Evolutionary conservation across 2,797 vertebrate genomes (phyloP).

Genomic region (Clamator glandarius): DNA sequence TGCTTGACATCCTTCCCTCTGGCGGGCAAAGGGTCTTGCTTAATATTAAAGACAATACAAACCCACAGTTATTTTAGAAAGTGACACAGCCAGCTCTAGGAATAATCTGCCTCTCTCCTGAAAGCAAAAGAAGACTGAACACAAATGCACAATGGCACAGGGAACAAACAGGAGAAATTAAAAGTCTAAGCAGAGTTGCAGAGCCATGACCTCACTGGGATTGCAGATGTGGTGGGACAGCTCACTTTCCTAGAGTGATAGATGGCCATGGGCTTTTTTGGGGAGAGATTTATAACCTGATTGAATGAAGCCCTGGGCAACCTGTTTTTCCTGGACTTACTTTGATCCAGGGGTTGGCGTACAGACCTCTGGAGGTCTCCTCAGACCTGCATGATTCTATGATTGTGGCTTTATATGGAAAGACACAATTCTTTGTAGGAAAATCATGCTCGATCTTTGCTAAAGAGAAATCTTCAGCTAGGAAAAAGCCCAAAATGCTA

Average conservation of each 20-base stretch:
- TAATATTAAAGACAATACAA: not conserved
- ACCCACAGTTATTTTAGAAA: not conserved
- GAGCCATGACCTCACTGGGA: not conserved
- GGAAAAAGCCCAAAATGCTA: not conserved
- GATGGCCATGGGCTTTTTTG: not conserved
- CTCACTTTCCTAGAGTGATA: not conserved
- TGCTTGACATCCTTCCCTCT: not conserved
- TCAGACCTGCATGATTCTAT: not conserved
- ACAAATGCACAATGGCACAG: rapidly evolving
- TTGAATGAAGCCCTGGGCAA: not conserved
- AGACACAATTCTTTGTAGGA: not conserved
- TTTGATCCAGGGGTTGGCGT: not conserved
- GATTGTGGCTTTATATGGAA: not conserved
- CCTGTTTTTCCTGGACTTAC: not conserved
- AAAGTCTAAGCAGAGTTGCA: not conserved
- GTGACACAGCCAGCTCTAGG: not conserved
- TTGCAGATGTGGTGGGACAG: not conserved
- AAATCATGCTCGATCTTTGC: not conserved
- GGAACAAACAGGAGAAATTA: not conserved
- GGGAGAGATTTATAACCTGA: not conserved
- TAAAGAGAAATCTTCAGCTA: not conserved
- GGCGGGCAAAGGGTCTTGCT: not conserved
- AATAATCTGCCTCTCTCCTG: not conserved
- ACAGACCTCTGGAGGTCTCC: not conserved
- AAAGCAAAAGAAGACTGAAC: not conserved